These are phyloP conservation scores for Rhysida immarginata DNA, from an alignment of 1,140 invertebrate species.

Conservation along the genomic window DNA sequence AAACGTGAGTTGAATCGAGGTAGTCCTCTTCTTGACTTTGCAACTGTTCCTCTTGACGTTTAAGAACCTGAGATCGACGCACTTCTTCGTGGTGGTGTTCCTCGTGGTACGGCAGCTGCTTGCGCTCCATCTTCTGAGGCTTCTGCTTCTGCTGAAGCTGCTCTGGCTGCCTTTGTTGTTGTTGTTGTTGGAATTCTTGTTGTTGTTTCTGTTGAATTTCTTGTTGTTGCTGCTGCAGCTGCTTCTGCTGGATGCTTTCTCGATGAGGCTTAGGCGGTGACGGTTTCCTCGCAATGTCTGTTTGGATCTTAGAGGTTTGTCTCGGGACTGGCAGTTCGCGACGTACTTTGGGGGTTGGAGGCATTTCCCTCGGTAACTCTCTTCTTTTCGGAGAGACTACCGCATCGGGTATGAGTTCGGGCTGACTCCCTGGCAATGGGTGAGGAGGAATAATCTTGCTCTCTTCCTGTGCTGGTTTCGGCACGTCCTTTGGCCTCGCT, in stretches of 20 bases:
- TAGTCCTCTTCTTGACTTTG: conserved; percentile 12
- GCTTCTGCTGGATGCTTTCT: neutral
- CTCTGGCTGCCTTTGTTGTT: neutral
- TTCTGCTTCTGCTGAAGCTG: neutral
- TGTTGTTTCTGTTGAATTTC: no score
- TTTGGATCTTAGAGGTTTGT: neutral
- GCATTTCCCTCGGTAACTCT: neutral
- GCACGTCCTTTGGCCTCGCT: no score
- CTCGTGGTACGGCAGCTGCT: conserved; percentile 11
- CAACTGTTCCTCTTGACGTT: conserved; percentile 17
- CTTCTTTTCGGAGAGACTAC: neutral
- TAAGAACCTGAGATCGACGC: neutral
- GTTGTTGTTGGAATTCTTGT: no score
- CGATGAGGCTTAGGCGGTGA: neutral
- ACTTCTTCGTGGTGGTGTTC: conserved; percentile 15
- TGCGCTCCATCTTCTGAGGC: neutral
- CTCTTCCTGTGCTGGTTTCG: no score
- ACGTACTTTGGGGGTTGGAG: neutral
- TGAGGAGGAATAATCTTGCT: no score
- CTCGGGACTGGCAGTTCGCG: conserved; percentile 1
- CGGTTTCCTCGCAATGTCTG: no score
- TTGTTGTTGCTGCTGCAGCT: no score
- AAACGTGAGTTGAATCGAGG: neutral
- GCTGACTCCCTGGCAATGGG: no score
- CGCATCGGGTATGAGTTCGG: no score